Conservation (phyloP, 2,797 vertebrate species). For the Acrossocheilus fasciatus region DNA sequence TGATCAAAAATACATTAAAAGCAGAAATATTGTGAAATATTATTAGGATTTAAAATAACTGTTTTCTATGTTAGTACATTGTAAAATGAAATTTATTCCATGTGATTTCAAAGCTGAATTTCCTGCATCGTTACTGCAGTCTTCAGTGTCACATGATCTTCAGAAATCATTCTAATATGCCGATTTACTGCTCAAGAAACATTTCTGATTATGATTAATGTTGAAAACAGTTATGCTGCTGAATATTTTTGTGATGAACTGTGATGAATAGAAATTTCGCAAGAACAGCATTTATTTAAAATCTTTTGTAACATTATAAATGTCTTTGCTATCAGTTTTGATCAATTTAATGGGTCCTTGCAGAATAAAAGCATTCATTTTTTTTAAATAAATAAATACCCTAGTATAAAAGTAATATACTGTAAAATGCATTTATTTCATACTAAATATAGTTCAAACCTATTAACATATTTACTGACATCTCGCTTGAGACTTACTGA, state of each 20-base stretch:
- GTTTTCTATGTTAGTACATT: neutral
- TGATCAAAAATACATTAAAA: neutral
- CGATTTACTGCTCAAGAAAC: too few relatives aligned
- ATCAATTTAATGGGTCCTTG: neutral
- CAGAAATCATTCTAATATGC: neutral
- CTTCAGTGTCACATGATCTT: slow-evolving; percentile 5
- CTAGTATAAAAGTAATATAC: too few relatives aligned
- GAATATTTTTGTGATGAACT: neutral
- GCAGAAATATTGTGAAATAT: neutral
- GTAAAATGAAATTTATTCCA: neutral
- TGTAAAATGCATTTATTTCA: too few relatives aligned
- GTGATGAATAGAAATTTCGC: neutral
- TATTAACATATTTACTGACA: too few relatives aligned
- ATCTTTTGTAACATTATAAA: neutral
- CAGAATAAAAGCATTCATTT: neutral
- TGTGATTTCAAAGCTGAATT: neutral
- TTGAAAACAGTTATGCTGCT: too few relatives aligned
- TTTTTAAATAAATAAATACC: neutral
- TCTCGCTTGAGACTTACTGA: too few relatives aligned
- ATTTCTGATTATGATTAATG: too few relatives aligned
- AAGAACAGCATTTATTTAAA: neutral
- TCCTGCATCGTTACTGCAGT: neutral
- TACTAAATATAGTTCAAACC: too few relatives aligned
- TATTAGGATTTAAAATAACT: fast-evolving
- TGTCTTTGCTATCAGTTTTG: neutral